phyloP scores from a whole-genome alignment of 1,140 invertebrate genomes.

The Ceratoteleas bidentatus region DNA sequence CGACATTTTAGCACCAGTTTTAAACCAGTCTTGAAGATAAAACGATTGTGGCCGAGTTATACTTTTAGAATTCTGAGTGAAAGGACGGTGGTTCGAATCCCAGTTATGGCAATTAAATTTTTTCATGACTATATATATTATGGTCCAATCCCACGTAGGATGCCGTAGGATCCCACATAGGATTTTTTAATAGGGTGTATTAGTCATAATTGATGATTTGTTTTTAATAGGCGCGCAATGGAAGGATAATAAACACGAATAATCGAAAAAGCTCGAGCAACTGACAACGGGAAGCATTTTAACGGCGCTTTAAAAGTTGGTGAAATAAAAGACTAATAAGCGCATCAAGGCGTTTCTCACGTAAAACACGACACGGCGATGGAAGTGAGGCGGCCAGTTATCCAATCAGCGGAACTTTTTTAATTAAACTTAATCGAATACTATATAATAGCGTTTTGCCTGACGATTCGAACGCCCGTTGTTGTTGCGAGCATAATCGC shows the following conservation, averaged over 20 bases:
- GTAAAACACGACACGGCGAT: slow-evolving; percentile 43
- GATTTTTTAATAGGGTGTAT: too few relatives aligned
- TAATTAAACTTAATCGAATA: slow-evolving; percentile 58
- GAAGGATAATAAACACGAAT: background rate
- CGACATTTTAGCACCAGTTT: too few relatives aligned
- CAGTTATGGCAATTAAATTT: too few relatives aligned
- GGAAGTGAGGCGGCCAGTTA: slow-evolving; percentile 36
- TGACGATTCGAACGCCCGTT: slow-evolving; percentile 27
- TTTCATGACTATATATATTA: too few relatives aligned
- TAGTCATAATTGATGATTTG: slow-evolving; percentile 11
- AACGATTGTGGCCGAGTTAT: too few relatives aligned
- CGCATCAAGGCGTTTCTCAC: slow-evolving; percentile 31
- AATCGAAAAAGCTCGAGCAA: slow-evolving; percentile 8
- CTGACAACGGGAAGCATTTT: slow-evolving; percentile 28
- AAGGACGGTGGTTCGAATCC: too few relatives aligned
- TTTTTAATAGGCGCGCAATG: background rate
- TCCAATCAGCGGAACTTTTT: slow-evolving; percentile 59
- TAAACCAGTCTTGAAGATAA: too few relatives aligned
- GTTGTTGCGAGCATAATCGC: slow-evolving; percentile 36
- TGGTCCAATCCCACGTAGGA: too few relatives aligned
- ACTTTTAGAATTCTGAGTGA: too few relatives aligned
- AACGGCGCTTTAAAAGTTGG: slow-evolving; percentile 24
- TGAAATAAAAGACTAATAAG: slow-evolving; percentile 47
- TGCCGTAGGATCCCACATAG: too few relatives aligned
- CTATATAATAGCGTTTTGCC: slow-evolving; percentile 36